Percentiles rank a stretch among this genome's conserved stretches.
Conservation (phyloP, 2,113 vertebrate species). For the Hyperopisus bebe region DNA sequence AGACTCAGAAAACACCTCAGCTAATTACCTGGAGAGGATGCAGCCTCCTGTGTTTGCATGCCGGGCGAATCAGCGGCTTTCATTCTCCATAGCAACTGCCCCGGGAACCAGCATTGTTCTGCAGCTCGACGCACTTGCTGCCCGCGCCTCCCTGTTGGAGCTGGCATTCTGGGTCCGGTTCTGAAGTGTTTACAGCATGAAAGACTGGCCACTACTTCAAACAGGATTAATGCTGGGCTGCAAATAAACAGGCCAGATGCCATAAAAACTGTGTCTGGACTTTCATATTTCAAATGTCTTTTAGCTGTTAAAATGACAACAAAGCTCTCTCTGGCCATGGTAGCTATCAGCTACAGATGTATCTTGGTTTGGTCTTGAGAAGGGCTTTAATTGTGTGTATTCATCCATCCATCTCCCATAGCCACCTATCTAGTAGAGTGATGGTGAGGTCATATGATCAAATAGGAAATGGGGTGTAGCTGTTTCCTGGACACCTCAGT, state of each 20-base stretch:
- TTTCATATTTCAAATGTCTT: neutral
- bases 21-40: slow-evolving; percentile 8
- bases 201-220: slow-evolving; percentile 9
- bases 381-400: neutral
- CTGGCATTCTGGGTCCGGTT: neutral
- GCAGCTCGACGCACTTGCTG: neutral
- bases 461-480: neutral
- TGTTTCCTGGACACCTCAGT: neutral
- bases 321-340: neutral
- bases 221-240: neutral
- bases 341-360: neutral
- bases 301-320: neutral
- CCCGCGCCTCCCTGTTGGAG: neutral
- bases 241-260: neutral
- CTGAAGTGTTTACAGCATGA: slow-evolving; percentile 18
- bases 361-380: neutral
- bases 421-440: neutral
- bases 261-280: neutral
- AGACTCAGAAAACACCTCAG: neutral
- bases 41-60: neutral
- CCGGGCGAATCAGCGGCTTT: neutral
- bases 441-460: neutral
- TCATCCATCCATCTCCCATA: neutral
- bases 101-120: neutral
- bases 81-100: slow-evolving; percentile 19